A percentile compares a stretch with the other conserved stretches of the same genome.
phyloP scores from a whole-genome alignment of 2,113 vertebrate species.

The Hyla sarda region DNA sequence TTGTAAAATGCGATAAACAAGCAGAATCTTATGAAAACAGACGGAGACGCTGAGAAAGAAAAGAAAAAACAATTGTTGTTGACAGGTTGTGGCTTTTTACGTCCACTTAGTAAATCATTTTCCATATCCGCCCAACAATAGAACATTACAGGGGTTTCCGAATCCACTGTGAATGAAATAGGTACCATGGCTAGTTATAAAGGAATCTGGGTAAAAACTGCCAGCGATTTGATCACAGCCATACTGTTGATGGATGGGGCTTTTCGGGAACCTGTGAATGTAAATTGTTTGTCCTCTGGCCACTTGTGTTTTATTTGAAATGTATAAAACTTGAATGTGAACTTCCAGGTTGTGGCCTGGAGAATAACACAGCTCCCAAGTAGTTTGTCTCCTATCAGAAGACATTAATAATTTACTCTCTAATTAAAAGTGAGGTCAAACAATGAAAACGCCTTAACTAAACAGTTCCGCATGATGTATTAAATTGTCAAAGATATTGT shows the following conservation, averaged over 20 bases:
- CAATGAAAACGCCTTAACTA: conserved; percentile 78
- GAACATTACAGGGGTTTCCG: conserved; percentile 11
- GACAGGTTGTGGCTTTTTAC: neutral
- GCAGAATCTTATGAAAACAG: neutral
- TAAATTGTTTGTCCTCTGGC: conserved; percentile 70
- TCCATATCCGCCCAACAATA: neutral
- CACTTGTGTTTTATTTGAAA: conserved; percentile 74
- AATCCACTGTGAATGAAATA: conserved; percentile 10
- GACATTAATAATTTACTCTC: conserved; percentile 86
- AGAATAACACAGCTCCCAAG: conserved; percentile 69
- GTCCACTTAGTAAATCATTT: neutral
- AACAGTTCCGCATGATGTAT: conserved; percentile 70
- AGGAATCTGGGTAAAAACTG: conserved; percentile 60
- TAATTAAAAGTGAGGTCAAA: conserved; percentile 90
- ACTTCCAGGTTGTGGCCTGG: conserved; percentile 68
- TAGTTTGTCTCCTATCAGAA: conserved; percentile 75
- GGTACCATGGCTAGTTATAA: conserved; percentile 55
- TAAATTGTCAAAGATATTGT: conserved; percentile 66
- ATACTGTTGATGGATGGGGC: conserved; percentile 67
- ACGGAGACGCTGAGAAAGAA: neutral
- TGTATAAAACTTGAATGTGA: conserved; percentile 70
- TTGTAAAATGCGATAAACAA: neutral
- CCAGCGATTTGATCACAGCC: conserved; percentile 46
- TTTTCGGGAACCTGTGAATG: conserved; percentile 65
- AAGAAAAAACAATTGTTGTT: neutral